phyloP scores from a whole-genome alignment of 2,113 vertebrate genomes.

The Reinhardtius hippoglossoides region DNA sequence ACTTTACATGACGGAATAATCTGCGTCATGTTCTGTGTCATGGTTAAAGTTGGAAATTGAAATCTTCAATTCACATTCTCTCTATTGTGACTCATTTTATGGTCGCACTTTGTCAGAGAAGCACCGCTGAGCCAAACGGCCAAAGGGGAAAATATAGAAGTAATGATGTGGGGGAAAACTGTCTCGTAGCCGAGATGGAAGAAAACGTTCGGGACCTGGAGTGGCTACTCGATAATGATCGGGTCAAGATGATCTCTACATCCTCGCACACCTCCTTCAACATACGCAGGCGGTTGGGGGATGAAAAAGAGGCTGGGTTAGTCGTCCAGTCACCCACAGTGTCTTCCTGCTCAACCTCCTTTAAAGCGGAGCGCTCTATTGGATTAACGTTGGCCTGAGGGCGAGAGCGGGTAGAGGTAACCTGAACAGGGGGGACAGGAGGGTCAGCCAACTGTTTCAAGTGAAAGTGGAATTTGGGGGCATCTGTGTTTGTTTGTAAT shows the following conservation, averaged over 20 bases:
- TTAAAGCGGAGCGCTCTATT: slow-evolving; percentile 71
- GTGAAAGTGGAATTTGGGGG: slow-evolving; percentile 79
- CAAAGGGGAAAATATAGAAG: not conserved
- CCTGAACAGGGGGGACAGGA: slow-evolving; percentile 64
- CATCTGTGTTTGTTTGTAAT: slow-evolving; percentile 82
- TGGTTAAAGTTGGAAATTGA: slow-evolving; percentile 1
- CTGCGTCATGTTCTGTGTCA: not conserved
- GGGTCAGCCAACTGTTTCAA: slow-evolving; percentile 80
- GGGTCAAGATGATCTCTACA: slow-evolving; percentile 29
- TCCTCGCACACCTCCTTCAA: slow-evolving; percentile 19
- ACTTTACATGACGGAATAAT: not conserved
- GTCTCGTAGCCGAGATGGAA: slow-evolving; percentile 8
- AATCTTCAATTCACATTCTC: slow-evolving; percentile 1
- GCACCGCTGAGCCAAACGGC: not conserved
- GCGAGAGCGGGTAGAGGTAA: slow-evolving; percentile 63
- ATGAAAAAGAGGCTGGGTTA: slow-evolving; percentile 16
- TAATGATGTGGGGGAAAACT: not conserved
- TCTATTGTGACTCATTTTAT: slow-evolving; percentile 1
- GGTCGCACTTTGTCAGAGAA: not conserved
- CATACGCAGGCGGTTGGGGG: slow-evolving; percentile 31
- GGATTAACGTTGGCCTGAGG: slow-evolving; percentile 77
- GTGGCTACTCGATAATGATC: slow-evolving; percentile 21
- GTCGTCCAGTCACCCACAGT: slow-evolving; percentile 52
- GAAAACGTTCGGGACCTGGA: slow-evolving; percentile 16
- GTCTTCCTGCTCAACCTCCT: slow-evolving; percentile 74